Evolutionary conservation across 35 echinoderm and acorn worm species (phyloP).

Genomic region (Patiria miniata): DNA sequence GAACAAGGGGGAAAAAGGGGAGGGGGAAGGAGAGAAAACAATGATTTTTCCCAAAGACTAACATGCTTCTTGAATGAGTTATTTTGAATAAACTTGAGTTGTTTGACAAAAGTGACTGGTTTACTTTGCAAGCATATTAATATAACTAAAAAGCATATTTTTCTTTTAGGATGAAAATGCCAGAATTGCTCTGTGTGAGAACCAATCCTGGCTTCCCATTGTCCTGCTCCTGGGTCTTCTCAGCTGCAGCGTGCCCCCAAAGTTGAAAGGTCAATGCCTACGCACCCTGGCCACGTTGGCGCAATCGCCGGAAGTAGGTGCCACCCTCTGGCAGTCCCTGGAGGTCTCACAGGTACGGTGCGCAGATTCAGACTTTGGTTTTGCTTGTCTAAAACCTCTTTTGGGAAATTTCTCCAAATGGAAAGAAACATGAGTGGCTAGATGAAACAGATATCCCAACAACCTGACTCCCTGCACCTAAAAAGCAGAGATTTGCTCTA

Average conservation of each 20-base stretch:
- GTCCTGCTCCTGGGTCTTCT: conserved; percentile 84
- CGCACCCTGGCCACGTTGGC: conserved; percentile 76
- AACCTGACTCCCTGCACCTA: too few relatives aligned
- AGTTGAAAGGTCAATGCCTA: conserved; percentile 86
- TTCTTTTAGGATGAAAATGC: conserved; percentile 76
- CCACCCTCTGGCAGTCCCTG: conserved; percentile 86
- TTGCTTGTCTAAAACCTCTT: neutral
- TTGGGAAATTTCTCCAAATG: neutral
- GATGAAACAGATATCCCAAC: too few relatives aligned
- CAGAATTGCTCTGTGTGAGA: conserved; percentile 77
- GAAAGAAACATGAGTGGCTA: neutral
- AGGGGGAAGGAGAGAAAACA: too few relatives aligned
- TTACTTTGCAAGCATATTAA: too few relatives aligned
- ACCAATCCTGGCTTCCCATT: conserved; percentile 89
- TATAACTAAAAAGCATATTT: too few relatives aligned
- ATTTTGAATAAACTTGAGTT: too few relatives aligned
- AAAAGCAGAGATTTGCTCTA: too few relatives aligned
- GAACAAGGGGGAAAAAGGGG: too few relatives aligned
- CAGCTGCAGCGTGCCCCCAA: conserved; percentile 84
- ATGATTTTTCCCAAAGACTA: too few relatives aligned
- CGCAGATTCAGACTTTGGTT: neutral
- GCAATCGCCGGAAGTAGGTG: conserved; percentile 84
- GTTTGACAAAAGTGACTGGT: too few relatives aligned
- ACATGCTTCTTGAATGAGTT: too few relatives aligned
- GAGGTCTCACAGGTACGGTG: conserved; percentile 86